Conservation (phyloP, 2,797 vertebrate species). For the Thalassophryne amazonica region DNA sequence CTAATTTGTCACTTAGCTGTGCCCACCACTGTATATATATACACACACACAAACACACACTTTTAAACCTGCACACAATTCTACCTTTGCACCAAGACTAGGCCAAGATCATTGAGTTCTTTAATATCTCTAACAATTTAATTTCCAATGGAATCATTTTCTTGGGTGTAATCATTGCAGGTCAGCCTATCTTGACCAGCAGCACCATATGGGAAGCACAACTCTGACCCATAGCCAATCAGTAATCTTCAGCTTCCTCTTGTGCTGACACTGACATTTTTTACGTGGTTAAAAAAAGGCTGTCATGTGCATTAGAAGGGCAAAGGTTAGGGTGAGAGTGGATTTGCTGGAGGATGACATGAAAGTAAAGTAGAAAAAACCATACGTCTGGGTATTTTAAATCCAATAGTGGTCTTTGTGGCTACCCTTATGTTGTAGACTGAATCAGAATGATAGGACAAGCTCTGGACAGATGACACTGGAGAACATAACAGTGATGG, state of each 20-base stretch:
- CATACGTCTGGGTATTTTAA: conserved; percentile 18
- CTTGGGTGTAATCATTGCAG: background rate
- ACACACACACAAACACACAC: no score
- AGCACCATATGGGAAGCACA: background rate
- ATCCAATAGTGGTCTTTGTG: conserved; percentile 25
- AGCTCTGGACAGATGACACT: conserved; percentile 12
- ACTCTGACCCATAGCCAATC: conserved; percentile 18
- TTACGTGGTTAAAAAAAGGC: conserved; percentile 36
- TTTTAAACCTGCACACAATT: no score
- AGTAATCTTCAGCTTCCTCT: conserved; percentile 19
- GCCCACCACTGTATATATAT: no score
- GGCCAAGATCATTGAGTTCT: no score
- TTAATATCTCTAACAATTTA: no score
- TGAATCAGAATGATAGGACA: conserved; percentile 8
- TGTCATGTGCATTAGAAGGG: conserved; percentile 27
- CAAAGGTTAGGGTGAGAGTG: conserved; percentile 30
- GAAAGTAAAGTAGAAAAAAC: conserved; percentile 13
- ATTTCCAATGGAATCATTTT: no score
- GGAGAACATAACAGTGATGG: background rate
- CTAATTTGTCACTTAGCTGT: no score
- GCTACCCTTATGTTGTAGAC: background rate
- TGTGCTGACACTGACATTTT: conserved; percentile 45
- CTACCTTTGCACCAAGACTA: no score
- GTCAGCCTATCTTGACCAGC: background rate
- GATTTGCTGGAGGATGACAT: conserved; percentile 20